Conservation (phyloP, 2,113 vertebrate genomes). For the Paramormyrops kingsleyae region DNA sequence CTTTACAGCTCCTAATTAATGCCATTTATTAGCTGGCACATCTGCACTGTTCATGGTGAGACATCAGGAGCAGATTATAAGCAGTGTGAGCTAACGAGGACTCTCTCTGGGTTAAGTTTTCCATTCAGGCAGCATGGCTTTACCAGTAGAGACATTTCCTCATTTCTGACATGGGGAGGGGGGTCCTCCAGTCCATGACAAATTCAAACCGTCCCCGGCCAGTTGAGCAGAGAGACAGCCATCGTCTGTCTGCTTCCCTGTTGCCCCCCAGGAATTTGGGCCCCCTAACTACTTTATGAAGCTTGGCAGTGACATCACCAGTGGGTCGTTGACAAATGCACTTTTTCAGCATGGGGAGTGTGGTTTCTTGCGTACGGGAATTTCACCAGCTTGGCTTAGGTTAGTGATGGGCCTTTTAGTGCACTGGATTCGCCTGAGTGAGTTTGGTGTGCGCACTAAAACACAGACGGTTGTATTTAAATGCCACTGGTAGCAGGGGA, state of each 20-base stretch:
- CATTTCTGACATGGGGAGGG: neutral
- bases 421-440: neutral
- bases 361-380: neutral
- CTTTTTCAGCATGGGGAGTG: conserved; percentile 29
- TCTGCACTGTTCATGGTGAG: neutral
- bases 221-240: neutral
- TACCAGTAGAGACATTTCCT: neutral
- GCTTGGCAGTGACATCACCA: conserved; percentile 15
- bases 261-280: neutral
- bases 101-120: neutral
- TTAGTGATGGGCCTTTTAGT: neutral
- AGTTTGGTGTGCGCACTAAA: neutral
- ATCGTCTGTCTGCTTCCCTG: neutral
- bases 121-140: neutral
- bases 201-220: neutral
- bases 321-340: conserved; percentile 29
- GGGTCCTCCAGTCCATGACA: neutral
- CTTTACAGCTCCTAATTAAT: neutral
- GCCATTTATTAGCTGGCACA: neutral
- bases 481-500: neutral
- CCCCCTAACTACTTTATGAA: neutral
- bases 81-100: neutral
- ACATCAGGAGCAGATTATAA: neutral
- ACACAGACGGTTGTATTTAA: neutral
- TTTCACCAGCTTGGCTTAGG: neutral